Percentiles rank a stretch among this genome's conserved stretches.
phyloP scores from a whole-genome alignment of 2,797 vertebrate genomes.

The Mormyrus hasselquistii region DNA sequence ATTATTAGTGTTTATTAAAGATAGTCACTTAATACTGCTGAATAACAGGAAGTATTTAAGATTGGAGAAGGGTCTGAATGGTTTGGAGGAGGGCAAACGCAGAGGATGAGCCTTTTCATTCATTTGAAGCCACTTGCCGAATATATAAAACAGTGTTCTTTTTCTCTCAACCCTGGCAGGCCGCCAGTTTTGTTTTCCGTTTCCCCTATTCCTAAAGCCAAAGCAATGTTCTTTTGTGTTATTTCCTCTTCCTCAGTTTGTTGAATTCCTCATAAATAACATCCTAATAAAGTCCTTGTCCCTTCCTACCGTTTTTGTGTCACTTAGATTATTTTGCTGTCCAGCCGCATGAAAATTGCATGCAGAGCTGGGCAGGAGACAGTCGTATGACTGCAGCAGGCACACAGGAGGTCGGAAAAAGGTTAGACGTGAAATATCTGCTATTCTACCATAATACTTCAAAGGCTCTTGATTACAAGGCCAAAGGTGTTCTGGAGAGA shows the following conservation, averaged over 20 bases:
- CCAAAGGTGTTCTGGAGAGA: background rate
- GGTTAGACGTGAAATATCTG: slow-evolving; percentile 25
- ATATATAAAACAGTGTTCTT: background rate
- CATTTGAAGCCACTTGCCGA: background rate
- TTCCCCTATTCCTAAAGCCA: background rate
- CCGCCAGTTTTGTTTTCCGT: background rate
- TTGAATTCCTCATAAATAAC: background rate
- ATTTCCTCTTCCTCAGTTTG: background rate
- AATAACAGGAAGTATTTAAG: background rate
- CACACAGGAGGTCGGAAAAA: slow-evolving; percentile 15
- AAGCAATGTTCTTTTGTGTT: background rate
- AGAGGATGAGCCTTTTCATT: background rate
- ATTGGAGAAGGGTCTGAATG: background rate
- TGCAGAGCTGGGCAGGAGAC: background rate
- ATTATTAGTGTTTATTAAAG: background rate
- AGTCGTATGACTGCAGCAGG: slow-evolving; percentile 10
- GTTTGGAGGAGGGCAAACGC: background rate
- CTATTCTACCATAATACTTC: slow-evolving; percentile 14
- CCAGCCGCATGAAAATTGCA: background rate
- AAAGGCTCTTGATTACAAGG: background rate
- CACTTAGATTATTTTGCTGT: background rate
- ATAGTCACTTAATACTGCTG: background rate
- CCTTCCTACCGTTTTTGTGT: background rate
- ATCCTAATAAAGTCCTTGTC: background rate
- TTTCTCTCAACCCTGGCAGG: background rate